Evolutionary conservation across 2,888 invertebrate species (phyloP).

Genomic region (Tenodera sinensis): DNA sequence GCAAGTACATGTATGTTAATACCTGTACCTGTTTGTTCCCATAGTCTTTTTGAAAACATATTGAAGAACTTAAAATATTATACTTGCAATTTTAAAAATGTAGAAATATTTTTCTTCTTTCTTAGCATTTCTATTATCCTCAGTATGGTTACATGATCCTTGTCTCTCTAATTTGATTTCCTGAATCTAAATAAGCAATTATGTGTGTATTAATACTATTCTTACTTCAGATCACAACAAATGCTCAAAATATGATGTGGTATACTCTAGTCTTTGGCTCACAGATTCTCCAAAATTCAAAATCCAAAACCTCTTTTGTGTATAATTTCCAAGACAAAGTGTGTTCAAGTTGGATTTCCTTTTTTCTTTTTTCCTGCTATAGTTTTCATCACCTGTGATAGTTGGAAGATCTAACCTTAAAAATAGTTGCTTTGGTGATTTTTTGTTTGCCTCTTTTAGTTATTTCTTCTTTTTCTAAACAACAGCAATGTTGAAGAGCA

Average conservation of each 20-base stretch:
- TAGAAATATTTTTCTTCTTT: background rate
- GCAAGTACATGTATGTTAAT: background rate
- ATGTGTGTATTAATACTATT: background rate
- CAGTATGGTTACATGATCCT: background rate
- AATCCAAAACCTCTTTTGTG: background rate
- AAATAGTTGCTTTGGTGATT: background rate
- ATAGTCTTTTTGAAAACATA: background rate
- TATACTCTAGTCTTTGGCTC: background rate
- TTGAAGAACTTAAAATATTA: background rate
- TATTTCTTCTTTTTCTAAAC: background rate
- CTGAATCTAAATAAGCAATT: background rate
- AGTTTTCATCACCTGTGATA: background rate
- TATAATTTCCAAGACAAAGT: background rate
- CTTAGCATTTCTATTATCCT: background rate
- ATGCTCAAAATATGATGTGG: background rate
- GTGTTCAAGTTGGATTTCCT: too few species aligned
- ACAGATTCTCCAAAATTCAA: background rate
- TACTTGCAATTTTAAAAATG: background rate
- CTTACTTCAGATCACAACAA: background rate
- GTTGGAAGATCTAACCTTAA: background rate
- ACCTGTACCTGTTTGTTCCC: background rate
- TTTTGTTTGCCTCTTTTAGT: background rate
- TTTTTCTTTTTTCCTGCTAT: background rate
- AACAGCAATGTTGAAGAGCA: background rate
- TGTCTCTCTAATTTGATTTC: background rate